phyloP scores from a whole-genome alignment of 2,888 invertebrate genomes.

The Macaria liturata region DNA sequence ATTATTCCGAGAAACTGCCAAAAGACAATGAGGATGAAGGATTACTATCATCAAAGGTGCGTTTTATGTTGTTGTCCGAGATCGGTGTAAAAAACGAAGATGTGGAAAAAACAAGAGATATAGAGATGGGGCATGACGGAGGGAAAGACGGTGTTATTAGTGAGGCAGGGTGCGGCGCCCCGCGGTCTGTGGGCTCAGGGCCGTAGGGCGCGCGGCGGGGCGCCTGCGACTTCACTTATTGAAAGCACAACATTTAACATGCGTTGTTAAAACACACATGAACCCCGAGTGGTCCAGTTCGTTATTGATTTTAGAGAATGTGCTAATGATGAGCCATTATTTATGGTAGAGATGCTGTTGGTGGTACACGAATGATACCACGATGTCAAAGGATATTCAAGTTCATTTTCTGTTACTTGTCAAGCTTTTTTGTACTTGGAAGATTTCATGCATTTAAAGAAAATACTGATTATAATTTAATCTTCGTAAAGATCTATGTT shows the following conservation, averaged over 20 bases:
- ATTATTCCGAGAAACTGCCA: slow-evolving; percentile 82
- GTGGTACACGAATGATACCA: too few species aligned
- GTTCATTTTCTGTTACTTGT: too few species aligned
- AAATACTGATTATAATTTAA: too few species aligned
- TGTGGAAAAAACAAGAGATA: slow-evolving; percentile 74
- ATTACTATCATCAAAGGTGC: slow-evolving; percentile 79
- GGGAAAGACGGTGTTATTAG: slow-evolving; percentile 79
- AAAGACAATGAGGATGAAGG: slow-evolving; percentile 83
- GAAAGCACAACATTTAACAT: slow-evolving; percentile 75
- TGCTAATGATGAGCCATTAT: slow-evolving; percentile 21
- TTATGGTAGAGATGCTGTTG: slow-evolving; percentile 8
- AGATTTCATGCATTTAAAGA: too few species aligned
- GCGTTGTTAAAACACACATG: slow-evolving; percentile 72
- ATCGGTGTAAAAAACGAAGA: slow-evolving; percentile 68
- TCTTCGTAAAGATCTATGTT: too few species aligned
- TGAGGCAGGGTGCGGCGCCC: slow-evolving; percentile 73
- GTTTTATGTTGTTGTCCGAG: slow-evolving; percentile 77
- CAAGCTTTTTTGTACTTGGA: too few species aligned
- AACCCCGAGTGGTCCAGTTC: slow-evolving; percentile 51
- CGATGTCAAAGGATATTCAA: too few species aligned
- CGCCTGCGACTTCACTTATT: slow-evolving; percentile 68
- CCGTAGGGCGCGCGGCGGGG: slow-evolving; percentile 71
- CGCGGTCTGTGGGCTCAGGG: slow-evolving; percentile 76
- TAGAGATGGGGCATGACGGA: slow-evolving; percentile 73
- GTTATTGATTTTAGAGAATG: slow-evolving; percentile 58